Evolutionary conservation across 2,113 vertebrate species (phyloP), one percentile per base, ranked within the genome.

Genomic region (Rhinogobius similis): DNA sequence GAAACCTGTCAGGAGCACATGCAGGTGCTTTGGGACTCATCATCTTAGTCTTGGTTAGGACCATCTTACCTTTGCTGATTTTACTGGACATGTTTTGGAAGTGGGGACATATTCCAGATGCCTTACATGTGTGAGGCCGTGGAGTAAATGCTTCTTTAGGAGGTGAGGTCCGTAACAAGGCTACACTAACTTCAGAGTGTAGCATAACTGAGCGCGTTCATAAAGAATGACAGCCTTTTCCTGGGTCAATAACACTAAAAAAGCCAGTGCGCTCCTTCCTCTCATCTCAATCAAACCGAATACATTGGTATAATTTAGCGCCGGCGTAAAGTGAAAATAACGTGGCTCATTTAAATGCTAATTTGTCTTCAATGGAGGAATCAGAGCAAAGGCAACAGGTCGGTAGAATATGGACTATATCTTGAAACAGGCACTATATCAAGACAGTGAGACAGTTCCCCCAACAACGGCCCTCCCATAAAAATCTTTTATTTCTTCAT

Each of bases 281-380:
- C 81, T 85, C 76, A 61, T 79, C 88, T 81, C 75, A 85, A 70
- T 83, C 76, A 82, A 82, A 83, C 68, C 73, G 48, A 65, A 24
- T 71, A 81, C 68, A 18, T 81, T 79, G 29, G 39, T 78, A 85
- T 16, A 84, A 85, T 85, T 85, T 83, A 85, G 75, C 77, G 82
- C 75, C 4, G 64, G 75, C n/a, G 20, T 83, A 76, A 79, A 78
- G 73, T 68, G 86, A 84, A 85, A 89, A 88, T 86, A 89, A 85
- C 82, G 71, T 77, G 84, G 67, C 79, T 89, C 86, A 88, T 89
- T 89, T 88, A 89, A 86, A 89, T 89, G 88, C 84, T 85, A 89
- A 89, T 89, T 89, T 77, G 75, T 86, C 81, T 84, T 81, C 71
- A 72, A 81, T 64, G 62, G 81, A 72, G 78, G 77, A 86, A 81